phyloP scores from a whole-genome alignment of 2,797 vertebrate species.

The Gymnoscopelus microlampas region DNA sequence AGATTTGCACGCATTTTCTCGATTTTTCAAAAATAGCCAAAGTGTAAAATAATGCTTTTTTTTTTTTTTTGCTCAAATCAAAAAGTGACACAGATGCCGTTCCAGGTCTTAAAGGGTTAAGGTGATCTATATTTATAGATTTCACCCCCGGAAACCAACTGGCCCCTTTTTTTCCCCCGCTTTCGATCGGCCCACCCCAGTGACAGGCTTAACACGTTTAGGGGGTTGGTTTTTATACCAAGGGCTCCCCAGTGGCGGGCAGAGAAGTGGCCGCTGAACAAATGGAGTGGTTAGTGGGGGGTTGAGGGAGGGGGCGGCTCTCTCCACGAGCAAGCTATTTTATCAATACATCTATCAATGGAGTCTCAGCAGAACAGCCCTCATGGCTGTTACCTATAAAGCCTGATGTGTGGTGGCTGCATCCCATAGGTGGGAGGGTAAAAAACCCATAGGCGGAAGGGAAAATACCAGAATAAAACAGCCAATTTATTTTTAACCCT shows the following conservation, averaged over 20 bases:
- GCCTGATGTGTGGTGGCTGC: background rate
- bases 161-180: constrained; percentile 34
- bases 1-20: too few relatives aligned
- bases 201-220: constrained; percentile 49
- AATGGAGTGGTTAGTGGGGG: constrained; percentile 22
- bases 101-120: too few relatives aligned
- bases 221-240: constrained; percentile 23
- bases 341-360: background rate
- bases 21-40: too few relatives aligned
- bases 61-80: too few relatives aligned
- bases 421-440: background rate
- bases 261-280: constrained; percentile 1
- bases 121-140: constrained; percentile 73
- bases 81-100: too few relatives aligned
- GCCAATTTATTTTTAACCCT: background rate
- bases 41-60: too few relatives aligned
- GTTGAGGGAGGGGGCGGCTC: too few relatives aligned
- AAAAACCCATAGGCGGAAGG: constrained; percentile 1
- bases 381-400: background rate
- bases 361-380: background rate
- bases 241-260: background rate
- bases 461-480: constrained; percentile 15
- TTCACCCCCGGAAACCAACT: constrained; percentile 33
- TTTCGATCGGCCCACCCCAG: constrained; percentile 32
- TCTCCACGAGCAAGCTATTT: too few relatives aligned